Evolutionary conservation across 2,797 vertebrate species (phyloP).

Genomic region (Chaenodraco wilsoni): DNA sequence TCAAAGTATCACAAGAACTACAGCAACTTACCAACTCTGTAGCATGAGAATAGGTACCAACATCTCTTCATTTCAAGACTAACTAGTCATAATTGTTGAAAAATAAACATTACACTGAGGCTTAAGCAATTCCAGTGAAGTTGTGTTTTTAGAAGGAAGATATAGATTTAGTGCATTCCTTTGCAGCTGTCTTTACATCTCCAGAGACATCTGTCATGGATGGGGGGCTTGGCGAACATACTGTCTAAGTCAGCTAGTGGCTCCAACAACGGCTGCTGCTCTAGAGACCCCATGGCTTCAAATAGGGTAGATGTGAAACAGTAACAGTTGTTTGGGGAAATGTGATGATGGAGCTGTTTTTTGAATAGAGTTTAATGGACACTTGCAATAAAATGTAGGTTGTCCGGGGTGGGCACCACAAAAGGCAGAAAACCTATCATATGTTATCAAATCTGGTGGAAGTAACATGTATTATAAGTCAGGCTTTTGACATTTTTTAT

Average conservation of each 20-base stretch:
- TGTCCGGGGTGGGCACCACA: neutral
- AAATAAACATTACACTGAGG: neutral
- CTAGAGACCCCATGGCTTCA: neutral
- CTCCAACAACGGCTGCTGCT: conserved; percentile 4
- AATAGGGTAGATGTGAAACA: neutral
- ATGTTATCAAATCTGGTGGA: neutral
- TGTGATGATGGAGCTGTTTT: neutral
- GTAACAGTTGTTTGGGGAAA: neutral
- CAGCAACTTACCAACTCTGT: conserved; percentile 72
- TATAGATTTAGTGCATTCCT: neutral
- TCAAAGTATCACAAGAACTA: conserved; percentile 26
- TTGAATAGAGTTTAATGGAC: neutral
- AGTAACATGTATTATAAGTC: neutral
- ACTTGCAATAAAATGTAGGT: neutral
- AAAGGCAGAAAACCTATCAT: neutral
- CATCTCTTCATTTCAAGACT: neutral
- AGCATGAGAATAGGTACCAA: conserved; percentile 22
- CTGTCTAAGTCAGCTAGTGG: neutral
- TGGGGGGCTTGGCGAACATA: conserved; percentile 6
- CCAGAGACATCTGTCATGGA: neutral
- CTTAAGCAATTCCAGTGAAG: conserved; percentile 6
- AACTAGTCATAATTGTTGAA: neutral
- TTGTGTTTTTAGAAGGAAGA: neutral
- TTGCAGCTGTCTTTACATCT: conserved; percentile 11
- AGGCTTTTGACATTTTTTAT: neutral